These are phyloP conservation scores for Eciton burchellii DNA, from an alignment of 1,140 invertebrate genomes.

Conservation along the genomic window DNA sequence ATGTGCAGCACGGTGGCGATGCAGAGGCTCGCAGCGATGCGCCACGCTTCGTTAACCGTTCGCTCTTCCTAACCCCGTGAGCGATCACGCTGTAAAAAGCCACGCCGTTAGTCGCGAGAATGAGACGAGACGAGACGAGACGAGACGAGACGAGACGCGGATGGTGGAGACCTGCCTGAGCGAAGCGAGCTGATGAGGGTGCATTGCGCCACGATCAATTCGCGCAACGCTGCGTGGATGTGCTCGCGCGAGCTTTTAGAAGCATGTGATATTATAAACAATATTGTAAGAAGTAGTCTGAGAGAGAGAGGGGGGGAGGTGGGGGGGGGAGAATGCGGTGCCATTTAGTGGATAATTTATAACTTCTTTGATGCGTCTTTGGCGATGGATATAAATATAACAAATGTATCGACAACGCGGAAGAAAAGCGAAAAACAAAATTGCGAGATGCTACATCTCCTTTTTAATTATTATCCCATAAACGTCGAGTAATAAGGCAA, in stretches of 20 bases:
- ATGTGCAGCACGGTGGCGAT: conserved; percentile 68
- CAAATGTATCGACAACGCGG: not conserved
- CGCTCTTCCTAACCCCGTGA: not conserved
- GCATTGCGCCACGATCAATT: not conserved
- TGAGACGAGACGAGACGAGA: not conserved
- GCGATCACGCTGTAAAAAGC: conserved; percentile 32
- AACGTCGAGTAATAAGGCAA: conserved; percentile 9
- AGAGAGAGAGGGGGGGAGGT: not conserved
- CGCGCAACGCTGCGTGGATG: not conserved
- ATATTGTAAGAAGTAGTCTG: not conserved
- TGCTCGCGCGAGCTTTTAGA: not conserved
- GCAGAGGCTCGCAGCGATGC: conserved; percentile 41
- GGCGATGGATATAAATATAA: not conserved
- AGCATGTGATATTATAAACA: not conserved
- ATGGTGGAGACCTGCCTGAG: not conserved
- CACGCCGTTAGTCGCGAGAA: conserved; percentile 2
- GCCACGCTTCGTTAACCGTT: conserved; percentile 47
- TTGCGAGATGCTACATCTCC: not conserved
- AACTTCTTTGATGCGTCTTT: not conserved
- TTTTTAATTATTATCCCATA: not conserved
- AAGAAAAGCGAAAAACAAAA: not conserved
- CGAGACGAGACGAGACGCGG: not conserved
- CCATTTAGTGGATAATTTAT: not conserved
- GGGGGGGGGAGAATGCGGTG: too few species aligned
- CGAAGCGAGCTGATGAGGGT: not conserved